Base-by-base conservation (phyloP, 2,888 invertebrate species). In the Lochmaea crataegi region DNA sequence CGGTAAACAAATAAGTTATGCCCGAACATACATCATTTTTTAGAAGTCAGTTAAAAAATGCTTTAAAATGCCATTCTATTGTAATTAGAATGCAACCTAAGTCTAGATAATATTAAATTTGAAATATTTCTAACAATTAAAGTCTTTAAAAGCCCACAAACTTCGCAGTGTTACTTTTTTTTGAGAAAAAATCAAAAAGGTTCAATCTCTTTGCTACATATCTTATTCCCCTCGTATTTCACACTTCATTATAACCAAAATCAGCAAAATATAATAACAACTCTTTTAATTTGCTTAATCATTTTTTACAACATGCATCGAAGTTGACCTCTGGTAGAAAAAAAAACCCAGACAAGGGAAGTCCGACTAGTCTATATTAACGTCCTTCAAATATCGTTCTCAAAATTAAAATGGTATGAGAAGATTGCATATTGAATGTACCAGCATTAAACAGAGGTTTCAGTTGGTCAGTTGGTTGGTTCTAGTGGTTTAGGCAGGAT, bases 341-440 rank as follows among this genome's bases (percentile, higher is more conserved):
- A 65, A 38, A 73, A 75, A 75, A 68, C 73, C 75, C 75, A 72
- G 68, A 53, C 68, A 16, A 68, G 68, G 75, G 75, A 73, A 75
- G 71, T 70, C 72, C 75, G 64, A 68, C 57, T 72, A 56, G 70
- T 64, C 73, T 71, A 73, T 60, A 71, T 68, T 60, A 63, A 18
- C 57, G 75, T 69, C 75, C 75, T 75, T 75, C 75, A 45, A 45
- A 41, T 45, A 38, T 38, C 61, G 64, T 68, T 41, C 53, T 69
- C 53, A 41, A 69, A 66, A 53, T 56, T 63, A 63, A 69, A 61
- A 42, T 57, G 63, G 41, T 32, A 57, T 56, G 68, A 41, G 57
- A 67, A 58, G 67, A 71, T 68, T 22, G 57, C 65, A 65, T 68
- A 64, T 45, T 66, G 32, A 38, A 68, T 61, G 65, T 56, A 71